A percentile compares a stretch with the other conserved stretches of the same genome.
These are phyloP conservation scores for Mystacornis crossleyi DNA, from an alignment of 2,113 vertebrate species.

Conservation along the genomic window DNA sequence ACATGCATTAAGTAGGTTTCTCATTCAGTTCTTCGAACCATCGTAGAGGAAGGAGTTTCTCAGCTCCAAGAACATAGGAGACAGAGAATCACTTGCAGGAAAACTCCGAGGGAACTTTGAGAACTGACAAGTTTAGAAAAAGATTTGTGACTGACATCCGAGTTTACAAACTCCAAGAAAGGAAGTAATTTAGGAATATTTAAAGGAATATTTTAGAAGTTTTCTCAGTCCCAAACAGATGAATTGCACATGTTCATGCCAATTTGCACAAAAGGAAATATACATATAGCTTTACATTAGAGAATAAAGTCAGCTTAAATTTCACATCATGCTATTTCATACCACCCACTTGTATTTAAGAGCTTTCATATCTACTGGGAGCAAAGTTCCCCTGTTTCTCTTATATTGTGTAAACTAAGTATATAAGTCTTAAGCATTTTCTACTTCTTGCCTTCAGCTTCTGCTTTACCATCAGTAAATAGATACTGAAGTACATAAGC, in stretches of 20 bases:
- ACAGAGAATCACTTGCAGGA: background rate
- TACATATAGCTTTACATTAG: background rate
- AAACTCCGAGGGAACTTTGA: background rate
- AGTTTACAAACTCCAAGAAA: background rate
- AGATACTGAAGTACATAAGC: constrained; percentile 54
- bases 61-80: background rate
- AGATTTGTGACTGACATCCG: fast-evolving
- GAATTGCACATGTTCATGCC: background rate
- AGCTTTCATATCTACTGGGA: constrained; percentile 28
- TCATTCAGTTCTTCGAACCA: background rate
- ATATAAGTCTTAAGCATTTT: constrained; percentile 34
- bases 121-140: background rate
- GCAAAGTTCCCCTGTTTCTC: background rate
- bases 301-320: constrained; percentile 11
- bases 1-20: background rate
- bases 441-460: constrained; percentile 11
- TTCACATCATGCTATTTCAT: background rate
- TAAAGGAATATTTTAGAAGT: background rate
- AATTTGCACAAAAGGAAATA: background rate
- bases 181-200: background rate
- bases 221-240: background rate
- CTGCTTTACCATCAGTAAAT: constrained; percentile 51
- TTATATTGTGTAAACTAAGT: constrained; percentile 37
- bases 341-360: background rate
- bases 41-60: background rate